A percentile compares a stretch with the other conserved stretches of the same genome.
These are phyloP conservation scores for Epiblema foenella DNA, from an alignment of 2,888 invertebrate species.

Conservation along the genomic window DNA sequence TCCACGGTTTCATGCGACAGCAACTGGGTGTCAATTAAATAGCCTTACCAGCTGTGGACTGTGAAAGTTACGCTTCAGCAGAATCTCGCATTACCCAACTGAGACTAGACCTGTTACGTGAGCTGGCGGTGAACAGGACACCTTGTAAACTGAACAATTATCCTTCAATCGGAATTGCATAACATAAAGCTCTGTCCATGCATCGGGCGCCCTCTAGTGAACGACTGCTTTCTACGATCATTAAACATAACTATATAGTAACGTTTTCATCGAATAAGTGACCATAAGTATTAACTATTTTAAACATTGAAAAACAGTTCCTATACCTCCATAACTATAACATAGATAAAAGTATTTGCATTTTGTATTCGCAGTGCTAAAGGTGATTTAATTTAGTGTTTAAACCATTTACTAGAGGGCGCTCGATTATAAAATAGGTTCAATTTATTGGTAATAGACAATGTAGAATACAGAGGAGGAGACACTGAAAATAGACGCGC, in stretches of 20 bases:
- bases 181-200: slow-evolving; percentile 62
- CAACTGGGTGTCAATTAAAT: slow-evolving; percentile 78
- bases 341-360: slow-evolving; percentile 27
- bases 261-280: slow-evolving; percentile 64
- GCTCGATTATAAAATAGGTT: slow-evolving; percentile 51
- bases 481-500: slow-evolving; percentile 59
- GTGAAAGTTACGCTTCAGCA: slow-evolving; percentile 65
- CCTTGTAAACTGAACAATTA: slow-evolving; percentile 57
- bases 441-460: slow-evolving; percentile 39
- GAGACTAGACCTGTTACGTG: slow-evolving; percentile 62
- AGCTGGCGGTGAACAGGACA: slow-evolving; percentile 55
- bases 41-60: slow-evolving; percentile 74
- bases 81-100: slow-evolving; percentile 65
- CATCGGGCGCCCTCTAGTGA: slow-evolving; percentile 65
- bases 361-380: slow-evolving; percentile 18
- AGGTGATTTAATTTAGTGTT: slow-evolving; percentile 40
- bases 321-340: slow-evolving; percentile 74
- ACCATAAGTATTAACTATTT: slow-evolving; percentile 57
- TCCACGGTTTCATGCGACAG: slow-evolving; percentile 59
- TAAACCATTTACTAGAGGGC: slow-evolving; percentile 59
- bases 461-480: slow-evolving; percentile 40
- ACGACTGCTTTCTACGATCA: slow-evolving; percentile 32
- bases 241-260: slow-evolving; percentile 49
- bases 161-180: slow-evolving; percentile 71
- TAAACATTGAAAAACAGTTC: slow-evolving; percentile 79